These are phyloP conservation scores for Melikaiella ostensackeni DNA, from an alignment of 2,888 invertebrate species.

Conservation along the genomic window DNA sequence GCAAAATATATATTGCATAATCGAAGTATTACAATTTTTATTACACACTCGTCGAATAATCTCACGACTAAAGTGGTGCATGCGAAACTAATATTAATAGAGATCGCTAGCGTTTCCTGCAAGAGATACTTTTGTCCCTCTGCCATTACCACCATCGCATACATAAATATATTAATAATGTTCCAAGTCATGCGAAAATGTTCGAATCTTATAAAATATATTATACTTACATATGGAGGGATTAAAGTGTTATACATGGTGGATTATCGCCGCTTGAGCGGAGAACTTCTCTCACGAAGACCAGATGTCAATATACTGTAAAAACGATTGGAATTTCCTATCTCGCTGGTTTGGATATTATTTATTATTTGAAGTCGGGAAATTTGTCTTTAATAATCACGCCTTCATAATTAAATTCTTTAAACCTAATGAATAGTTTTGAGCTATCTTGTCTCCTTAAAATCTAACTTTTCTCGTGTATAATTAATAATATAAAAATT, in stretches of 20 bases:
- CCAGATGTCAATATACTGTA: neutral
- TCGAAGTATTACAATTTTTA: constrained; percentile 68
- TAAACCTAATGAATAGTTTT: neutral
- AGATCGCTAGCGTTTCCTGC: constrained; percentile 53
- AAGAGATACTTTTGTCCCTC: constrained; percentile 19
- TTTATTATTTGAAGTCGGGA: constrained; percentile 17
- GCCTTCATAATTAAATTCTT: neutral
- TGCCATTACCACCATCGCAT: constrained; percentile 47
- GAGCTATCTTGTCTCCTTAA: constrained; percentile 14
- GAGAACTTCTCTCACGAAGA: constrained; percentile 1
- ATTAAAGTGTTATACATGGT: constrained; percentile 66
- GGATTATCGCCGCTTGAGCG: constrained; percentile 55
- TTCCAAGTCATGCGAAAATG: constrained; percentile 72
- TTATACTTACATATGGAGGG: constrained; percentile 68
- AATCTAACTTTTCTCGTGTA: constrained; percentile 25
- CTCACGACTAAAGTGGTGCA: constrained; percentile 50
- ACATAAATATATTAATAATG: constrained; percentile 72
- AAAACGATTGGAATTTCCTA: neutral
- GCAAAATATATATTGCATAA: constrained; percentile 72
- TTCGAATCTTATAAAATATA: constrained; percentile 71
- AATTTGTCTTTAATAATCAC: constrained; percentile 1
- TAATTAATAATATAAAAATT: constrained; percentile 27
- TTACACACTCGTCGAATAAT: constrained; percentile 63
- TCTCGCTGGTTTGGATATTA: neutral
- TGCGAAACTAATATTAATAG: constrained; percentile 45